These are phyloP conservation scores for Vespertilio murinus DNA, from an alignment of 2,797 vertebrate species.

Conservation along the genomic window DNA sequence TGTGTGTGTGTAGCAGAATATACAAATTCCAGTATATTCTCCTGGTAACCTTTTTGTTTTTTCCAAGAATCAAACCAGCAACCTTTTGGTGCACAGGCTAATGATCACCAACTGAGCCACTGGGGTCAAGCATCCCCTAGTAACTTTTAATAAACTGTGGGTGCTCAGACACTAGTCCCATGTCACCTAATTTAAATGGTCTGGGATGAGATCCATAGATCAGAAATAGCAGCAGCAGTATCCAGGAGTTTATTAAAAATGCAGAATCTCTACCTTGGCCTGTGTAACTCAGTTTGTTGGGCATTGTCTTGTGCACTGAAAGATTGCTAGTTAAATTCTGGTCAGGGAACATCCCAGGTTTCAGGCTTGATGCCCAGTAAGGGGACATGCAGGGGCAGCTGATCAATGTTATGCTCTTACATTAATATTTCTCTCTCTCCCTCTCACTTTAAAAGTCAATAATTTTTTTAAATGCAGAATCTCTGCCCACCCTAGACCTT, in stretches of 20 bases:
- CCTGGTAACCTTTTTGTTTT: neutral
- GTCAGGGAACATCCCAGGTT: too few relatives aligned
- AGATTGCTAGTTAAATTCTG: too few relatives aligned
- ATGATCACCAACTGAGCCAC: neutral
- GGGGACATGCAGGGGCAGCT: too few relatives aligned
- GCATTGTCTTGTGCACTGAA: too few relatives aligned
- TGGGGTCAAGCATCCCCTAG: neutral
- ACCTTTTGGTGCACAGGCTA: neutral
- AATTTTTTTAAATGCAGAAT: neutral
- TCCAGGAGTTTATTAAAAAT: neutral
- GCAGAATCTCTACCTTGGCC: neutral
- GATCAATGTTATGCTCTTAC: too few relatives aligned
- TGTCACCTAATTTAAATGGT: neutral
- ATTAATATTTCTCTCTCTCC: too few relatives aligned
- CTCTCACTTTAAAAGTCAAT: too few relatives aligned
- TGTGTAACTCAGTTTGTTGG: too few relatives aligned
- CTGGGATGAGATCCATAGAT: neutral
- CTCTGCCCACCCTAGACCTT: neutral
- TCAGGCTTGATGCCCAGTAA: too few relatives aligned
- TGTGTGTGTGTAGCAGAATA: neutral
- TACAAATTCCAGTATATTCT: neutral
- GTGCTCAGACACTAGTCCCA: neutral
- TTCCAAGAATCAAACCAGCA: neutral
- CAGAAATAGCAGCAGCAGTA: neutral
- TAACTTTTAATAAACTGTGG: neutral